phyloP scores from a whole-genome alignment of 2,113 vertebrate species.

The Sturnira hondurensis region DNA sequence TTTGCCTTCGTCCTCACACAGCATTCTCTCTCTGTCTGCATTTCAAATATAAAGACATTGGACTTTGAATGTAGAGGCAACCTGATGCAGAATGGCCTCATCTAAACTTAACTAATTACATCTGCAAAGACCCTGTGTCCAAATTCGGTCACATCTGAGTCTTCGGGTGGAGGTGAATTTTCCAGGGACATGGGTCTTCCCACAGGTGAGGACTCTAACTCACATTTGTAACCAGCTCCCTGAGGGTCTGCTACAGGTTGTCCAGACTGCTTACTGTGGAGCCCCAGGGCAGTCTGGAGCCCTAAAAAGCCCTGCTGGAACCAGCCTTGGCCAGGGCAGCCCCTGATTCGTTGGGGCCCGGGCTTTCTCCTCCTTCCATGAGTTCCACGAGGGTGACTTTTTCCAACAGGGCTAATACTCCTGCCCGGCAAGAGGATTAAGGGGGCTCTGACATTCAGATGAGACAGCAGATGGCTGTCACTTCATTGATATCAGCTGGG shows the following conservation, averaged over 20 bases:
- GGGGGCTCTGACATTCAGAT: neutral
- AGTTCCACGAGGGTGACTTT: neutral
- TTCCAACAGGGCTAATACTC: neutral
- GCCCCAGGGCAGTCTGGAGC: neutral
- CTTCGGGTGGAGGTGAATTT: neutral
- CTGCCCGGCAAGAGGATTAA: neutral
- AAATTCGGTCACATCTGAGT: neutral
- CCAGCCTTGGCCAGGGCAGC: neutral
- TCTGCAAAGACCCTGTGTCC: neutral
- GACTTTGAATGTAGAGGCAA: neutral
- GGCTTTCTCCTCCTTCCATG: neutral
- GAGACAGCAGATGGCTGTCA: neutral
- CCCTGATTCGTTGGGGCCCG: neutral
- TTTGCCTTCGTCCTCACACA: neutral
- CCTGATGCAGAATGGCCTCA: neutral
- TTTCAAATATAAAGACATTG: neutral
- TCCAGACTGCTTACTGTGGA: rapidly evolving
- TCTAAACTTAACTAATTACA: neutral
- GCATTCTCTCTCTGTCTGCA: neutral
- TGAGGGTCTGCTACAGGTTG: rapidly evolving
- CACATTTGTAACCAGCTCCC: too few relatives aligned
- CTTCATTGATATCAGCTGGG: rapidly evolving
- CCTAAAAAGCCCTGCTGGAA: neutral
- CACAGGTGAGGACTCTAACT: neutral
- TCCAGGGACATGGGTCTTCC: neutral